These are phyloP conservation scores for Eriosoma lanigerum DNA, from an alignment of 1,140 invertebrate species.

Conservation along the genomic window DNA sequence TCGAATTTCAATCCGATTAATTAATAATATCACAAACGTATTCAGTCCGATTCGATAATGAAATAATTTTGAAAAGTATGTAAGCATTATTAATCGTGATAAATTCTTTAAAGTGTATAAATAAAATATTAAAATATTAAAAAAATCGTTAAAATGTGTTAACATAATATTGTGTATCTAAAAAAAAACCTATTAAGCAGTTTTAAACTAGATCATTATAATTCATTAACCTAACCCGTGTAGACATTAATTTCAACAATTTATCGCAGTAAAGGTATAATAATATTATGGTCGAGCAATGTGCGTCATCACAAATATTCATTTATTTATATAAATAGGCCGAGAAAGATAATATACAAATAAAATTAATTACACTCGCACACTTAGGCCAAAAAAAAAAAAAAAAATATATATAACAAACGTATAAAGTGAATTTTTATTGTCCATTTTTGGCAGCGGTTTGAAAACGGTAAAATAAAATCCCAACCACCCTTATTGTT, in stretches of 20 bases:
- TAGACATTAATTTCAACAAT: slow-evolving; percentile 29
- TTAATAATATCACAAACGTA: no score
- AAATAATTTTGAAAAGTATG: no score
- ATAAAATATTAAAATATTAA: no score
- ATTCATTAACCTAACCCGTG: slow-evolving; percentile 5
- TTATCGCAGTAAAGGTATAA: neutral
- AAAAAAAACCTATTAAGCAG: neutral
- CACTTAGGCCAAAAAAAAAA: neutral
- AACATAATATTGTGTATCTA: no score
- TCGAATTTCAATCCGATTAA: no score
- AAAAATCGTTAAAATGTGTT: neutral
- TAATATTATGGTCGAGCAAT: neutral
- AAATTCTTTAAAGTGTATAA: no score
- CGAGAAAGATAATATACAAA: neutral
- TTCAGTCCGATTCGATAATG: no score
- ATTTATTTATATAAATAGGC: slow-evolving; percentile 22
- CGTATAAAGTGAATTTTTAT: neutral
- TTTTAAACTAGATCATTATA: slow-evolving; percentile 5
- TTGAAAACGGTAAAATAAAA: slow-evolving; percentile 6
- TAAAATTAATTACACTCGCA: slow-evolving; percentile 2
- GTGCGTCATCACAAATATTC: neutral
- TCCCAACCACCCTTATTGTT: neutral
- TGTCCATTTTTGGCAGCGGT: neutral
- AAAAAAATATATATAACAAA: neutral
- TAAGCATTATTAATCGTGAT: no score